Base-by-base conservation (phyloP, 2,888 invertebrate genomes). In the Pardosa pseudoannulata region DNA sequence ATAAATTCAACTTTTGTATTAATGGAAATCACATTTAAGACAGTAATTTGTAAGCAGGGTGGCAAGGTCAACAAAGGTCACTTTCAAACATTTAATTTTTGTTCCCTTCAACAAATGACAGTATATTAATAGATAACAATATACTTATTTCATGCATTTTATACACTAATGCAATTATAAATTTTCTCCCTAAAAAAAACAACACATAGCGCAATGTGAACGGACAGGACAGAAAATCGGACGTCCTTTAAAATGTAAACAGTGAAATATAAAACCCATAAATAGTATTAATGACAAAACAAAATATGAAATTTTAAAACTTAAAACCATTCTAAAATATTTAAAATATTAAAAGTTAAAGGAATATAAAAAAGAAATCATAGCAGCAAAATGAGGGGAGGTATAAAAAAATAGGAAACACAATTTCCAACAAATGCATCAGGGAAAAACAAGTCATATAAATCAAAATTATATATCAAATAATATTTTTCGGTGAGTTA, bases 61-160 rank as follows among this genome's bases (percentile, higher is more conserved):
- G 29, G 72, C 83, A 85, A 85, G 83, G 83, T 85, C 83, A 85
- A 72, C 29, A 78, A 85, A 85, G 83, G 83, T 85, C 83, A 85
- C 36, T 75, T 32, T 67, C n/a, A 32, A 67, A 5, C n/a, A 6
- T 9, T 46, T 46, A 16, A 13, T 13, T 16, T 46, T 46, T 16
- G 5, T 16, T 46, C 2, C 13, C 6, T 27, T 1, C 64, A 65
- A 65, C 64, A 2, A 65, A 0, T 3, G n/a, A 29, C 64, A 28
- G 9, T 28, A 28, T 19, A 27, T 28, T 64, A 13, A 11, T 28
- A 16, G 16, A 23, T 2, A 11, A 56, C 23, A 56, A 6, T 29
- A 62, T 62, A 6, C 16, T 27, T 39, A 46, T 23, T 41, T n/a
- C 71, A 79, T 79, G 71, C 79, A 19, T 29, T 62, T 28, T 29